Evolutionary conservation across 1,140 invertebrate genomes (phyloP), one percentile per base, ranked within the genome.

Genomic region (Papilio xuthus): DNA sequence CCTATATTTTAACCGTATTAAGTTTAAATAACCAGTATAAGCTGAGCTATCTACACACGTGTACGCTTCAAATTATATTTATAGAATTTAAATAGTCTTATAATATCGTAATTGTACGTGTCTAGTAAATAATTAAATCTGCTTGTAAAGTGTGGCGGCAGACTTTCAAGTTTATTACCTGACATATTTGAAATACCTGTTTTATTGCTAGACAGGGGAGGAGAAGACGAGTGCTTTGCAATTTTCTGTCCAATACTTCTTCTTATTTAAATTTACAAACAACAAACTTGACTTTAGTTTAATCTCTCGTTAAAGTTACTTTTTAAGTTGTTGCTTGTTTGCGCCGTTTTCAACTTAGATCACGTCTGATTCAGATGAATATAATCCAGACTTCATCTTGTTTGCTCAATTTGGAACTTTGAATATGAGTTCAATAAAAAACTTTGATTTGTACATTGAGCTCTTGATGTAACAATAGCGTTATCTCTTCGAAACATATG

Each of bases 121-220:
- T 90, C 88, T 89, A 86, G 72, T 50, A 44, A 9, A 18, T 83
- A 85, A 73, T 69, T 56, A 69, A 82, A 32, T 84, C 84, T 86
- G 69, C 77, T 75, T 81, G 69, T 78, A 82, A 85, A 88, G 84
- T 87, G 86, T 84, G 84, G 82, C 81, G 84, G 83, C 83, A 84
- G 87, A 90, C 88, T 90, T 90, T 90, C 82, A 87, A 92, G 87
- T 92, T 92, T 92, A 92, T 92, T 91, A 90, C 89, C 89, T 88
- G 90, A 91, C 90, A 91, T 90, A 88, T 91, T 90, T 88, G 89
- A 89, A 92, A 91, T 92, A 88, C 89, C 90, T 82, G 86, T 90
- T 89, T 90, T 91, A 90, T 90, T 88, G 88, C 87, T 77, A 82
- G 83, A 86, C 85, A 80, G 83, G 81, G 82, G 82, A 79, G 83